These are phyloP conservation scores for Tetheella fluctuosa DNA, from an alignment of 2,888 invertebrate species.

Conservation along the genomic window DNA sequence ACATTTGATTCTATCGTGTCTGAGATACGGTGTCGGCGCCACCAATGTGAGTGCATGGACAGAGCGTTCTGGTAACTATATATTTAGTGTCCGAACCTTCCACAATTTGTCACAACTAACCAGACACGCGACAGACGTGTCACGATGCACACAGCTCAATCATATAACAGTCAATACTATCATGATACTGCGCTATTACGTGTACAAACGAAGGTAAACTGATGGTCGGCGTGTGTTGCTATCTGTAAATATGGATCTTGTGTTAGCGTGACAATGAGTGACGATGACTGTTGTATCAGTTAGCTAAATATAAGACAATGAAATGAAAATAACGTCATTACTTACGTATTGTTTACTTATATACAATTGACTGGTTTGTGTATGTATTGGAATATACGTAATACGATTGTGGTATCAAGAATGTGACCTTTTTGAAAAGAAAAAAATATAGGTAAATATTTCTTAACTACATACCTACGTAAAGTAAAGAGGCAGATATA, in stretches of 20 bases:
- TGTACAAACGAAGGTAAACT: not conserved
- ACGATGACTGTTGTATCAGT: not conserved
- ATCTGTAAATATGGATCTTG: constrained; percentile 1
- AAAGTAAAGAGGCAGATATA: too few species aligned
- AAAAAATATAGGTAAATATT: too few species aligned
- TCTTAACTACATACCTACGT: too few species aligned
- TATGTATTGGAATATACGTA: too few species aligned
- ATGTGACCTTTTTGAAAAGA: too few species aligned
- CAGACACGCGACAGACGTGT: not conserved
- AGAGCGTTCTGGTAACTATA: not conserved
- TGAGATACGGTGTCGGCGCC: too few species aligned
- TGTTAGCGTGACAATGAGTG: not conserved
- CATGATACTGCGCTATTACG: not conserved
- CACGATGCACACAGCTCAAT: not conserved
- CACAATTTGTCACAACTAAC: not conserved
- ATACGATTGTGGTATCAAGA: too few species aligned
- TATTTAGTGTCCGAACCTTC: not conserved
- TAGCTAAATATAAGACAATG: too few species aligned
- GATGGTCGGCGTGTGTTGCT: not conserved
- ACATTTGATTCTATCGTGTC: too few species aligned
- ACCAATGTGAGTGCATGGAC: too few species aligned
- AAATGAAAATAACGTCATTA: not conserved
- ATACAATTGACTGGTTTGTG: too few species aligned
- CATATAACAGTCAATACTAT: not conserved
- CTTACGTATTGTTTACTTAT: too few species aligned